These are phyloP conservation scores for Amblyteles armatorius DNA, from an alignment of 2,888 invertebrate species.

Conservation along the genomic window DNA sequence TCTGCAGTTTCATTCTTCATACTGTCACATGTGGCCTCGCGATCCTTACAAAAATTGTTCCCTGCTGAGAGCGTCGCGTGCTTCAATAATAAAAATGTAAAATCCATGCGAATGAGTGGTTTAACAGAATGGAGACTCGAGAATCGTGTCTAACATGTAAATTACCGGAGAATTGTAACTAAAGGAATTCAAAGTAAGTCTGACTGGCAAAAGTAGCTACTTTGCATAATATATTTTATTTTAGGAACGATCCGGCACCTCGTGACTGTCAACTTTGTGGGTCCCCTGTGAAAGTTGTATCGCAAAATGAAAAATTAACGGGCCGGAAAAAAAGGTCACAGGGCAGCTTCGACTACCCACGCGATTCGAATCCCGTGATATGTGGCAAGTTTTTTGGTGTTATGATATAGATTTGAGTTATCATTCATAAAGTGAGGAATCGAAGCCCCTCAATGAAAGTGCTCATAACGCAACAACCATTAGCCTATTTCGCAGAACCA, in stretches of 20 bases:
- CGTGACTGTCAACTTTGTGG: background rate
- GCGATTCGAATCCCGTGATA: too few species aligned
- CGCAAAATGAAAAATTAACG: background rate
- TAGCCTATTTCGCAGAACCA: background rate
- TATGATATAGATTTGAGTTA: background rate
- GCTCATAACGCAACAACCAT: background rate
- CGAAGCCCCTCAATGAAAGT: background rate
- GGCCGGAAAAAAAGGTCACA: background rate
- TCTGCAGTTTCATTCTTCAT: conserved; percentile 46
- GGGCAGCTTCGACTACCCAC: background rate
- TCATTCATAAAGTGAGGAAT: background rate
- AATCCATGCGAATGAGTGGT: conserved; percentile 1
- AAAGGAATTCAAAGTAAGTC: background rate
- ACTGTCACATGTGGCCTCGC: conserved; percentile 32
- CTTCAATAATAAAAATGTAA: conserved; percentile 43
- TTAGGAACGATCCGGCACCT: background rate
- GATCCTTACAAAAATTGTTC: conserved; percentile 37
- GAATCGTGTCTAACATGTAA: conserved; percentile 34
- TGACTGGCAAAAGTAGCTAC: background rate
- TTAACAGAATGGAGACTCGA: background rate
- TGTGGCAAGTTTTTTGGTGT: background rate
- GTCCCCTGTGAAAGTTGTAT: background rate
- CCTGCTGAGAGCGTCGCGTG: conserved; percentile 39
- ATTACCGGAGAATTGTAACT: conserved; percentile 14
- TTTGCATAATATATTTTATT: background rate